phyloP scores from a whole-genome alignment of 92 coral and sea anemone species.

The Scolanthus callimorphus region DNA sequence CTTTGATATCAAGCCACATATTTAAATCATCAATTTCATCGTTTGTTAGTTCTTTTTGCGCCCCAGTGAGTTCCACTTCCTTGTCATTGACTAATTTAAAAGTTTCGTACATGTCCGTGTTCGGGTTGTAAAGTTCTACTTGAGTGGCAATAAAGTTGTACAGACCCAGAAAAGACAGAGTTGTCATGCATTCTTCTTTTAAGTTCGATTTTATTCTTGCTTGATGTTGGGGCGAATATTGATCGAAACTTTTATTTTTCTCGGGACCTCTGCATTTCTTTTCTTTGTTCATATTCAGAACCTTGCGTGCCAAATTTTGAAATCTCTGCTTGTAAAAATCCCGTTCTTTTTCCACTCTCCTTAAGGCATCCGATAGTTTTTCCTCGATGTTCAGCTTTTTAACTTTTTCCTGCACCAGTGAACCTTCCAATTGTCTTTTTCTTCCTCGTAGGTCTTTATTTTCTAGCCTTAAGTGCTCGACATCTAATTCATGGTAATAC shows the following conservation, averaged over 20 bases:
- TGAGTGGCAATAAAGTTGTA: slow-evolving; percentile 44
- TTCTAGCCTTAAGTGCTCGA: not conserved
- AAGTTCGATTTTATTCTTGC: slow-evolving; percentile 1
- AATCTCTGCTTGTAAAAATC: too few species aligned
- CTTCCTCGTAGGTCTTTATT: not conserved
- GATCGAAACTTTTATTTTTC: not conserved
- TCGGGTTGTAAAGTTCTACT: slow-evolving; percentile 43
- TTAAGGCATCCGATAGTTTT: too few species aligned
- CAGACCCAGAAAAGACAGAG: slow-evolving; percentile 45
- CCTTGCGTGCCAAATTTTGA: too few species aligned
- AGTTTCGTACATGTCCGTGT: slow-evolving; percentile 28
- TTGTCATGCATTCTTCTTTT: slow-evolving; percentile 32
- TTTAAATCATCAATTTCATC: slow-evolving; percentile 27
- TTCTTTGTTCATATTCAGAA: too few species aligned
- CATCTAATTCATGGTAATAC: not conserved
- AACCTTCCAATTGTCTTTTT: not conserved
- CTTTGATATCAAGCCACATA: slow-evolving; percentile 30
- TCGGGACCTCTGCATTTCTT: too few species aligned
- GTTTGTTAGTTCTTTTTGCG: slow-evolving; percentile 25
- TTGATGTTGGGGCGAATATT: slow-evolving; percentile 1
- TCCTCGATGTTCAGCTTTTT: too few species aligned
- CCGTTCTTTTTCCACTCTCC: too few species aligned
- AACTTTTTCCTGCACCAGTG: not conserved
- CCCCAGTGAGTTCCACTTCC: slow-evolving; percentile 7
- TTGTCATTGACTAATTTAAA: slow-evolving; percentile 26